Base-by-base conservation (phyloP, 2,113 vertebrate genomes). In the Typhlomys cinereus region DNA sequence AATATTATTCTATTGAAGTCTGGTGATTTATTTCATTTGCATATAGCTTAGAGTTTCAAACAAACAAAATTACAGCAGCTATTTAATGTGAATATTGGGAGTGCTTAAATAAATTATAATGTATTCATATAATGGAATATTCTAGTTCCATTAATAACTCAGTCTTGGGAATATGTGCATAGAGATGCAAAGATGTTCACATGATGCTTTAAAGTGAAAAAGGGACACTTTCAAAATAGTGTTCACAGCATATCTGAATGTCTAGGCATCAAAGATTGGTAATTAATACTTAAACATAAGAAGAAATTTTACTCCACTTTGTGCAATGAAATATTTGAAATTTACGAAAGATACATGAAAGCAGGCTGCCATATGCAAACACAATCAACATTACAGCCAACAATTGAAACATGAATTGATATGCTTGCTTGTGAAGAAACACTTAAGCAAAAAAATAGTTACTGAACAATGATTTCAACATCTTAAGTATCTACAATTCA, bases 21-120 rank as follows among this genome's bases (percentile, higher is more conserved):
- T 50, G 31, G 34, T 88, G 89, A 92, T 78, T 78, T 62, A 78
- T 84, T 91, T 87, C 66, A 90, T 96, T 94, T 74, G 79, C 88
- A 46, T 78, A 44, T 73, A 50, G 36, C 66, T 83, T 86, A 84
- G 64, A 78, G 59, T 89, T 93, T 59, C 71, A 84, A 93, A 74
- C 69, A 81, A 84, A 70, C 70, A 95, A 52, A 92, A 74, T 89
- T 85, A 29, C 14, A 83, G 44, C 44, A 92, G 54, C 89, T 69
- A 86, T 74, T 92, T 94, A 90, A 91, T 80, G 44, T 78, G 92
- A 92, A 88, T 20, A 50, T 29, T 36, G 75, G 25, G 66, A 85
- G 29, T 95, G 39, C 13, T 85, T 88, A 90, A 74, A 46, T 70
- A 80, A 87, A 54, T 95, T 48, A 7, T 75, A 27, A 14, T 67